These are phyloP conservation scores for Myotis brandtii DNA, from an alignment of 2,113 vertebrate genomes.

Conservation along the genomic window DNA sequence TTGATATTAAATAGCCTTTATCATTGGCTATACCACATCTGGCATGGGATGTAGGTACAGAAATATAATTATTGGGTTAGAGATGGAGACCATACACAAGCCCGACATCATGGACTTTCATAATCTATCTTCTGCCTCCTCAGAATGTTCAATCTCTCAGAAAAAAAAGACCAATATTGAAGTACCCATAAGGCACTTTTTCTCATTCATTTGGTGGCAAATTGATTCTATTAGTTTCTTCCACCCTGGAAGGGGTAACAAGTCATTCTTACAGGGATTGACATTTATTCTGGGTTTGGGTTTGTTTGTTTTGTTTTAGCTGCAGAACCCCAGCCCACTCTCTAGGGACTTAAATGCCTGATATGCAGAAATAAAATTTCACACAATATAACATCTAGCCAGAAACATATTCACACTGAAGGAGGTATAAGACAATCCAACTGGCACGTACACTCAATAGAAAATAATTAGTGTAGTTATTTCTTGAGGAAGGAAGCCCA, in stretches of 20 bases:
- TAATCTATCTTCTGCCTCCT: background rate
- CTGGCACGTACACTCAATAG: background rate
- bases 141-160: background rate
- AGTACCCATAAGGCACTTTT: background rate
- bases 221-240: background rate
- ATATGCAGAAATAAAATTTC: background rate
- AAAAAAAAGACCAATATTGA: background rate
- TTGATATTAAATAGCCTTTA: background rate
- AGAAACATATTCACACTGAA: background rate
- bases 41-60: background rate
- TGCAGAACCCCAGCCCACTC: background rate
- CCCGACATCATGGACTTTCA: background rate
- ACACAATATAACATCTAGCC: background rate
- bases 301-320: background rate
- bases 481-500: constrained; percentile 26
- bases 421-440: background rate
- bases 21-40: background rate
- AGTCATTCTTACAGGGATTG: background rate
- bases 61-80: background rate
- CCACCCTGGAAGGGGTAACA: background rate
- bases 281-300: background rate
- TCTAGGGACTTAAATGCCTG: background rate
- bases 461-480: constrained; percentile 42
- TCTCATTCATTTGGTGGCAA: background rate
- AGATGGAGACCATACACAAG: background rate